These are phyloP conservation scores for Phymanthus crucifer DNA, from an alignment of 92 coral and sea anemone species.

Conservation along the genomic window DNA sequence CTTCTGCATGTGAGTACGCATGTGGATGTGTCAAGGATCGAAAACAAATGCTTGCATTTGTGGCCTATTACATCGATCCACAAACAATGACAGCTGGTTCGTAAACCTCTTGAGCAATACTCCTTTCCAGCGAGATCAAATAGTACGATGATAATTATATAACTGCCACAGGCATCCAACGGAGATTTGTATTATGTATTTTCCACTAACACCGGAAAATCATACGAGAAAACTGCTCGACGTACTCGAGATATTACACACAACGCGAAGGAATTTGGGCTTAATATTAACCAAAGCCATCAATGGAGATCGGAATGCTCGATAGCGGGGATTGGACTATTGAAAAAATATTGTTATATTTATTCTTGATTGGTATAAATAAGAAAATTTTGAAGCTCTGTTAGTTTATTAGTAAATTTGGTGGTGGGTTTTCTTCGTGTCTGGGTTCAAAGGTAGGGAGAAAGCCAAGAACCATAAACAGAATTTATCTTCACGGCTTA, in stretches of 20 bases:
- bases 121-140: not conserved
- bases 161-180: constrained; percentile 17
- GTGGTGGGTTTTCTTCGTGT: not conserved
- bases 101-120: constrained; percentile 11
- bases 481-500: constrained; percentile 19
- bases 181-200: constrained; percentile 21
- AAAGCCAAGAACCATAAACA: constrained; percentile 17
- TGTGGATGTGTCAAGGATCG: constrained; percentile 34
- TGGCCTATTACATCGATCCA: constrained; percentile 10
- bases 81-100: constrained; percentile 16
- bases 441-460: constrained; percentile 1
- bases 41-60: constrained; percentile 18
- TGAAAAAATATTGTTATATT: not conserved
- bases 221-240: not conserved
- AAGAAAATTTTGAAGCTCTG: not conserved
- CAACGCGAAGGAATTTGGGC: not conserved
- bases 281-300: not conserved
- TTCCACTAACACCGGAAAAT: not conserved
- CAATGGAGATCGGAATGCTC: constrained; percentile 23
- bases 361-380: not conserved
- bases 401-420: not conserved
- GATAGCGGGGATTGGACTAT: constrained; percentile 17
- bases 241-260: not conserved
- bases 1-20: constrained; percentile 60
- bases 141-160: not conserved